Evolutionary conservation across 2,888 invertebrate species (phyloP), one percentile per base, ranked within the genome.

Genomic region (Ormyrus labotus): DNA sequence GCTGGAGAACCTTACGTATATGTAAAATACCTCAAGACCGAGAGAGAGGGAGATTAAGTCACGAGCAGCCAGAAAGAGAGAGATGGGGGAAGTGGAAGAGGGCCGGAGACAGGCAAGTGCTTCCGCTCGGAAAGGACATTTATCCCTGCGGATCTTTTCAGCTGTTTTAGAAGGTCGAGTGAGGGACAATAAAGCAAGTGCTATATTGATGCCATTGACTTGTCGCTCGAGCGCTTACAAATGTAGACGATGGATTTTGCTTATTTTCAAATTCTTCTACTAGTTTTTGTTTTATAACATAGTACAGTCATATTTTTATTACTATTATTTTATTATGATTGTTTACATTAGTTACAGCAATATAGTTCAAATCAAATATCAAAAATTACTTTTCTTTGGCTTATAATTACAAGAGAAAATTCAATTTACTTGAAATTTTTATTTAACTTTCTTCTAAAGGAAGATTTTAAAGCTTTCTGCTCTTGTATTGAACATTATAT

Each of bases 91-190:
- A 57, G 55, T 13, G n/a, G 55, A 57, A 53, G 51, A 10, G 55
- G 51, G 51, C 47, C 55, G 65, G 65, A 65, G 65, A 50, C 73
- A 47, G 65, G 58, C 65, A 47, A 74, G 58, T 45, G 51, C 50
- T 67, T 67, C 67, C 67, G 67, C 64, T 58, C 60, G 67, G 48
- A 67, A 74, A 13, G 58, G 67, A 60, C 75, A 47, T 53, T 75
- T 67, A 75, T 75, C 19, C 68, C 50, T 34, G 51, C 51, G 45
- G 68, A 53, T 67, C 68, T 75, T 75, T 68, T 68, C 50, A 74
- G 50, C 64, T 58, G 65, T 74, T 51, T 6, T 47, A 10, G 68
- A 8, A 51, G 55, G n/a, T 4, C 10, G 51, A 55, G 3, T 55
- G 55, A 9, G 53, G 47, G 50, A 55, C 19, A 51, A 68, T 13